Percentiles rank a stretch among this genome's conserved stretches.
Conservation (phyloP, 2,113 vertebrate species). For the Nesogale talazaci region DNA sequence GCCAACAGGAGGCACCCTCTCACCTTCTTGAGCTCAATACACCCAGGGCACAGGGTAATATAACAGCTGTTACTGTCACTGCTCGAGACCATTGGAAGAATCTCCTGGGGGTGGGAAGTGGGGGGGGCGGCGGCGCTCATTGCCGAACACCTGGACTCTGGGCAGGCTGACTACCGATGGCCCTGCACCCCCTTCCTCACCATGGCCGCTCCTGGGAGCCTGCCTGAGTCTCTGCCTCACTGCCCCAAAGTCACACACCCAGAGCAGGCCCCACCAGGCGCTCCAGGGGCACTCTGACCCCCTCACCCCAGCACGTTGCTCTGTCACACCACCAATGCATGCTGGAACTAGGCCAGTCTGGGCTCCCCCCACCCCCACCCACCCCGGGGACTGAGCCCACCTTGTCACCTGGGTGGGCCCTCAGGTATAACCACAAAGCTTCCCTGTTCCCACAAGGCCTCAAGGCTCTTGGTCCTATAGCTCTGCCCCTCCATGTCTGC, state of each 20-base stretch:
- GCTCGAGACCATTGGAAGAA: background rate
- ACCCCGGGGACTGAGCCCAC: too few species aligned
- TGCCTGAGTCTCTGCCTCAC: background rate
- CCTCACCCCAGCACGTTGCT: background rate
- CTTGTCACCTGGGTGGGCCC: too few species aligned
- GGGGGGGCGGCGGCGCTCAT: too few species aligned
- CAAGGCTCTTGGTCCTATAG: too few species aligned
- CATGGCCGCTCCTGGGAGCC: too few species aligned
- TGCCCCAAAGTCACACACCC: background rate
- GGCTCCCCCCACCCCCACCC: too few species aligned
- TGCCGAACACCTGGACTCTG: too few species aligned
- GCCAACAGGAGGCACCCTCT: background rate
- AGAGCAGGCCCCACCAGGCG: background rate
- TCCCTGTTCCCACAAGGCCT: too few species aligned
- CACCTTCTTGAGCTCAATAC: background rate
- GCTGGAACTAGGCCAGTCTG: background rate
- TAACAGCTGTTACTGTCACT: background rate
- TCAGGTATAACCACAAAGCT: too few species aligned
- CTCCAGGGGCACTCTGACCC: background rate
- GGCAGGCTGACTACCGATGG: too few species aligned
- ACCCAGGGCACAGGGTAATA: background rate
- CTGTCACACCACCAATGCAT: background rate
- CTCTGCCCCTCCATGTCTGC: too few species aligned
- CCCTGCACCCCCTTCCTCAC: background rate
- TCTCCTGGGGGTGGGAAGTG: too few species aligned